phyloP scores from a whole-genome alignment of 2,113 vertebrate species.

The Bolborhynchus lineola region DNA sequence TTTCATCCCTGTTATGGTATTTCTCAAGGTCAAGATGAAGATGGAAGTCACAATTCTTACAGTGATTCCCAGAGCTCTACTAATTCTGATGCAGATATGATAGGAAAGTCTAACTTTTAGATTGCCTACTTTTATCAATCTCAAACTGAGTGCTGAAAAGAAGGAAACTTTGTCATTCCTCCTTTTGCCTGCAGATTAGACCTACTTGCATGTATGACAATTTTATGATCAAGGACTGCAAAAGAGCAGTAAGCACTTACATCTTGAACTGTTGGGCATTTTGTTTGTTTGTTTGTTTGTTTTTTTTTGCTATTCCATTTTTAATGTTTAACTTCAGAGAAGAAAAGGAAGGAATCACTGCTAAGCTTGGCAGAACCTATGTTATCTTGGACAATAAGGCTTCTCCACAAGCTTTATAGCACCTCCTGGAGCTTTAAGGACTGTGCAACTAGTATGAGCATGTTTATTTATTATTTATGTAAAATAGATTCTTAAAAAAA shows the following conservation, averaged over 20 bases:
- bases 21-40: background rate
- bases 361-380: background rate
- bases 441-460: background rate
- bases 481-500: background rate
- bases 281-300: background rate
- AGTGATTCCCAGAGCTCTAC: background rate
- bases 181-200: background rate
- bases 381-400: background rate
- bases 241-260: background rate
- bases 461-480: background rate
- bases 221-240: background rate
- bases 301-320: background rate
- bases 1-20: background rate
- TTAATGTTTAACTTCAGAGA: background rate
- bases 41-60: background rate
- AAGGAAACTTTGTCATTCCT: background rate
- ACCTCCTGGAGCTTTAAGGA: background rate
- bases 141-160: background rate
- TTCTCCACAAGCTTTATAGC: background rate
- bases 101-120: background rate
- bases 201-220: background rate
- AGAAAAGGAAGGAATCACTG: background rate
- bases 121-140: background rate
- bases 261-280: background rate
- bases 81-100: background rate